A percentile compares a stretch with the other conserved stretches of the same genome.
phyloP scores from a whole-genome alignment of 2,113 vertebrate species.

The Erythrolamprus reginae region DNA sequence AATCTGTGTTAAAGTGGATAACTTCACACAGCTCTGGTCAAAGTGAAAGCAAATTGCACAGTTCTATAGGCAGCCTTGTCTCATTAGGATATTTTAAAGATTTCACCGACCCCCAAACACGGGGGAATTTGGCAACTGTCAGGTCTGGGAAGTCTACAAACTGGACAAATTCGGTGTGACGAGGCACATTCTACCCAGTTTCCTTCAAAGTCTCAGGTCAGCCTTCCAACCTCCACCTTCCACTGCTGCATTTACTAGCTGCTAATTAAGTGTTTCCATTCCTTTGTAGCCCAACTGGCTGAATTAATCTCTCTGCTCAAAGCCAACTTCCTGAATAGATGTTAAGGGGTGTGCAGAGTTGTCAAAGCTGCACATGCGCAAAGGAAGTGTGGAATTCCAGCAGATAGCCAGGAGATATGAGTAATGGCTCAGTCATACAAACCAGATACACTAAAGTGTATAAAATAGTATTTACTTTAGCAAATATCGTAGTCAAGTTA shows the following conservation, averaged over 20 bases:
- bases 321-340: background rate
- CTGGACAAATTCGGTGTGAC: background rate
- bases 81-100: background rate
- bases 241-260: background rate
- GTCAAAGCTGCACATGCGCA: no score
- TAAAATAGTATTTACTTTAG: no score
- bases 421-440: no score
- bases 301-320: background rate
- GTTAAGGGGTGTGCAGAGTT: no score
- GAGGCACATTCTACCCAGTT: background rate
- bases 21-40: background rate
- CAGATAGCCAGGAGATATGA: no score
- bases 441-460: no score
- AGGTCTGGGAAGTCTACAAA: background rate
- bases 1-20: background rate
- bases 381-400: no score
- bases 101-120: background rate
- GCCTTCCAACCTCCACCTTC: background rate
- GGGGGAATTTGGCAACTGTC: background rate
- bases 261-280: constrained; percentile 20
- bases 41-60: no score
- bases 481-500: no score
- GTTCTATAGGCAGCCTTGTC: background rate
- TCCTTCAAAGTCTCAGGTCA: background rate
- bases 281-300: background rate